A percentile compares a stretch with the other conserved stretches of the same genome.
Evolutionary conservation across 1,140 invertebrate species (phyloP).

Genomic region (Popillia japonica): DNA sequence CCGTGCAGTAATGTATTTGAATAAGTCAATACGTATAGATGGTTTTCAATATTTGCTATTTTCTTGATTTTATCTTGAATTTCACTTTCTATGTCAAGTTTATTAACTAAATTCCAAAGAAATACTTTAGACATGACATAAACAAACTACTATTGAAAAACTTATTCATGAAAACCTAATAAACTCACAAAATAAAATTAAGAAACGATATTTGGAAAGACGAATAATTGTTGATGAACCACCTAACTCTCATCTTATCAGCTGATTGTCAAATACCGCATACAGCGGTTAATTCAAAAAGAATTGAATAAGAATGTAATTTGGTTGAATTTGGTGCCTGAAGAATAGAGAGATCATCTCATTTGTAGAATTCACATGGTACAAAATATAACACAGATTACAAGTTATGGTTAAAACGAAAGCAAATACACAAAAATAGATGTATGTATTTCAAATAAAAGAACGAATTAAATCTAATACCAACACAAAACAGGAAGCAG

Average conservation of each 20-base stretch:
- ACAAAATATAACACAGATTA: too few species aligned
- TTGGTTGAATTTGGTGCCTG: too few species aligned
- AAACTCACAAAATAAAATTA: background rate
- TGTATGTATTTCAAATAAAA: too few species aligned
- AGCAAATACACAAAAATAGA: too few species aligned
- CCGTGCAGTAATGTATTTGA: conserved; percentile 53
- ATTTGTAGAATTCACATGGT: too few species aligned
- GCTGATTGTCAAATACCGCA: conserved; percentile 34
- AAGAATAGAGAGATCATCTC: too few species aligned
- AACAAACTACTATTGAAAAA: conserved; percentile 5
- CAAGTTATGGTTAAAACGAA: too few species aligned
- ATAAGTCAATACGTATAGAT: conserved; percentile 52
- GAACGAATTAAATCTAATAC: too few species aligned
- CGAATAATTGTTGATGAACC: background rate
- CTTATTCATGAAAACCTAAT: background rate
- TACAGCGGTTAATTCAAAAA: background rate
- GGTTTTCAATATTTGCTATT: conserved; percentile 53
- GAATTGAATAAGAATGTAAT: background rate
- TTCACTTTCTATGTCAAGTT: conserved; percentile 44
- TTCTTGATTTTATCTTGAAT: conserved; percentile 52
- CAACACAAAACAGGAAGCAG: too few species aligned
- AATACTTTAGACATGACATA: conserved; percentile 36
- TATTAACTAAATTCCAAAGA: conserved; percentile 52
- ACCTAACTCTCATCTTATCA: conserved; percentile 9
- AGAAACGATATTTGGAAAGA: background rate